Evolutionary conservation across 2,797 vertebrate genomes (phyloP), one percentile per base, ranked within the genome.

Genomic region (Mycteria americana): DNA sequence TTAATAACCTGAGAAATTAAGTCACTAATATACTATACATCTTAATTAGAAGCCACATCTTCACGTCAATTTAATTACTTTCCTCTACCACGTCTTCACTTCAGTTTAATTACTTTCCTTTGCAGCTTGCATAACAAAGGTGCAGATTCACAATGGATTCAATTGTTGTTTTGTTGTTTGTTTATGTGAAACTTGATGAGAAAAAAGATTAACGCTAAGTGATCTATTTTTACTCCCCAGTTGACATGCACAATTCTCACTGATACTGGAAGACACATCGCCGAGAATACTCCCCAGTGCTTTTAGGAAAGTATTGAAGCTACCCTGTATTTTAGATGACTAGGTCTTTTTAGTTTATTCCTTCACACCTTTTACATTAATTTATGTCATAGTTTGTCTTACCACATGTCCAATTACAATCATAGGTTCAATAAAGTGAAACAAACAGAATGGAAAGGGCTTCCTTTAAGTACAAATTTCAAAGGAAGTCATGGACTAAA

Each of bases 1-100:
- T 96, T 97, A 96, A 96, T 96, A 96, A 93, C 56, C 72, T 93
- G 60, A 95, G 72, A 95, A 82, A 91, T 96, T 82, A 96, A 94
- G 88, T 85, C 56, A 74, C 77, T 91, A 74, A 86, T 83, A 91
- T 68, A 67, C 62, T 85, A 68, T 78, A 84, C 41, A 75, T 91
- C 87, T 94, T 94, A 92, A 95, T 96, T 95, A 94, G 86, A 93
- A 91, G n/a, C 24, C 21, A 23, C 48, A 87, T 91, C 70, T 92
- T 92, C 69, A 80, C 17, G 88, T 80, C 83, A 85, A 13, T 68
- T 90, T 88, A 96, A 96, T 96, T 93, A 67, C 60, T 95, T 90
- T 85, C 48, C 54, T 77, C 78, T 80, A 62, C 57, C 31, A 35
- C 1, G 3, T 74, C 60, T 87, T 77, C 43, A 43, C 18, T 59